A percentile compares a stretch with the other conserved stretches of the same genome.
These are phyloP conservation scores for Ginglymostoma cirratum DNA, from an alignment of 2,113 vertebrate species.

Conservation along the genomic window DNA sequence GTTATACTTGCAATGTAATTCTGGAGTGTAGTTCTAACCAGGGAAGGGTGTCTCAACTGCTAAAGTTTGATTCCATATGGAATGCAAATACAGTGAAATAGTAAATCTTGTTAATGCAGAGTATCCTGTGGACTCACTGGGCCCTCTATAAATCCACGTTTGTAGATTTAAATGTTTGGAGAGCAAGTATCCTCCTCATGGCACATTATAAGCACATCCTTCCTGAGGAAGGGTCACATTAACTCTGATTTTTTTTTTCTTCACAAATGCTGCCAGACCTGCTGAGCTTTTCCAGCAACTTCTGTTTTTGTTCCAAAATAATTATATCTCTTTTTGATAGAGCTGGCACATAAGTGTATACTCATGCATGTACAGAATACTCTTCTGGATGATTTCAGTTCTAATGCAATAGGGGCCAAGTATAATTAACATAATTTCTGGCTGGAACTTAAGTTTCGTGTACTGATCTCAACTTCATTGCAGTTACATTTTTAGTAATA, in stretches of 20 bases:
- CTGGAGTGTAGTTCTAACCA: background rate
- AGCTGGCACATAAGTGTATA: background rate
- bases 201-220: no score
- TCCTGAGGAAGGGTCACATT: no score
- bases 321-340: background rate
- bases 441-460: background rate
- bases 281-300: no score
- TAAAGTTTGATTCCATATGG: background rate
- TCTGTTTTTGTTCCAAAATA: background rate
- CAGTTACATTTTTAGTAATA: background rate
- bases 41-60: background rate
- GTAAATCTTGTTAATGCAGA: background rate
- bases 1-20: background rate
- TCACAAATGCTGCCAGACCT: no score
- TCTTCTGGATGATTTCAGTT: background rate
- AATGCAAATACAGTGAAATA: background rate
- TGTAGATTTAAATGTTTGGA: background rate
- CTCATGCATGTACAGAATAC: background rate
- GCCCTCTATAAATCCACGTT: background rate
- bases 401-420: background rate
- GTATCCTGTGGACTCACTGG: background rate
- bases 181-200: background rate
- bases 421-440: background rate
- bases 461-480: background rate
- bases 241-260: no score